Conservation (phyloP, 1,140 invertebrate genomes). For the Pentalonia nigronervosa region DNA sequence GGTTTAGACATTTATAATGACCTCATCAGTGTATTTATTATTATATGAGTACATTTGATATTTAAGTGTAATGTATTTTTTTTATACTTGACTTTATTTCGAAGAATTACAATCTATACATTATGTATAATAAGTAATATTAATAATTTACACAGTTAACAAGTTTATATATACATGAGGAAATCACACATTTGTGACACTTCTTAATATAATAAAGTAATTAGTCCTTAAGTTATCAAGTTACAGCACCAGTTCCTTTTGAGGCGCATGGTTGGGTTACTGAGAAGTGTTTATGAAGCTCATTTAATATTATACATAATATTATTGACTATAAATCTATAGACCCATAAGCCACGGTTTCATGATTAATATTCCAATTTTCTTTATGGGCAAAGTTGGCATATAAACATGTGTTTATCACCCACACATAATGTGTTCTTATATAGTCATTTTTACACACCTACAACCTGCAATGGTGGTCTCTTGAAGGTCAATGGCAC, state of each 20-base stretch:
- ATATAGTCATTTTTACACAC: neutral
- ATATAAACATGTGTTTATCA: neutral
- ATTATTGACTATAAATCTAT: neutral
- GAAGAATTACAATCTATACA: too few relatives aligned
- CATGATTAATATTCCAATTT: conserved; percentile 5
- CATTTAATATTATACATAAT: neutral
- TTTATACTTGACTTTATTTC: too few relatives aligned
- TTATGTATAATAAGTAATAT: too few relatives aligned
- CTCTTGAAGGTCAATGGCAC: neutral
- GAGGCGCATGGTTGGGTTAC: too few relatives aligned
- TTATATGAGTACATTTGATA: neutral
- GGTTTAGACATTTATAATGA: neutral
- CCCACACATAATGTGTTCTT: neutral
- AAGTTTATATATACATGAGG: too few relatives aligned
- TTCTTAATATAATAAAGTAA: too few relatives aligned
- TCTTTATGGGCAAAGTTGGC: neutral
- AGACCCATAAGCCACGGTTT: neutral
- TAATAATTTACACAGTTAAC: too few relatives aligned
- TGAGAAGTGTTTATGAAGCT: too few relatives aligned
- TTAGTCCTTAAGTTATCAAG: too few relatives aligned
- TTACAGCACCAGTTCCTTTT: too few relatives aligned
- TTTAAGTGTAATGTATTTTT: neutral
- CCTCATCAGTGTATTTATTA: neutral
- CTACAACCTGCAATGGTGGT: neutral
- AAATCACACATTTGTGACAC: too few relatives aligned